A percentile compares a stretch with the other conserved stretches of the same genome.
Conservation (phyloP, 1,140 invertebrate genomes). For the Eriocheir sinensis region DNA sequence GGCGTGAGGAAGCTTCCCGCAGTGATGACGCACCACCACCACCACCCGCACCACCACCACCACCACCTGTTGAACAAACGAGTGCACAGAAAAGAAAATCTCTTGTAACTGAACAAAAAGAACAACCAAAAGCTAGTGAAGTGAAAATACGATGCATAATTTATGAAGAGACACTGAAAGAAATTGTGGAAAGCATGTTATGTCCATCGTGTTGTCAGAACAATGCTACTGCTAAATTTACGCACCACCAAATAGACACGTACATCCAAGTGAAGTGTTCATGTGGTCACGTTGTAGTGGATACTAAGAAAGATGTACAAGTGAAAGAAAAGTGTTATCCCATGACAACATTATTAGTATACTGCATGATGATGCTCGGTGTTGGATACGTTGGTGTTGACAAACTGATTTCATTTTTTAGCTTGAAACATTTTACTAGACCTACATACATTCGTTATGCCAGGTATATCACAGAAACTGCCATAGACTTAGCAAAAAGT, state of each 20-base stretch:
- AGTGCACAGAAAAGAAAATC: slow-evolving; percentile 61
- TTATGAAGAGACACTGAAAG: slow-evolving; percentile 58
- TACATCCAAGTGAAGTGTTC: slow-evolving; percentile 56
- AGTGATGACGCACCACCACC: not conserved
- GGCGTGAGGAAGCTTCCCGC: not conserved
- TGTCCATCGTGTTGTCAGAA: slow-evolving; percentile 48
- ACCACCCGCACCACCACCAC: not conserved
- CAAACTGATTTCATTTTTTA: slow-evolving; percentile 52
- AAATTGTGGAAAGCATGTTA: slow-evolving; percentile 57
- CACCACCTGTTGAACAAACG: slow-evolving; percentile 9
- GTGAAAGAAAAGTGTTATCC: slow-evolving; percentile 60
- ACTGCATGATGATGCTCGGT: slow-evolving; percentile 63
- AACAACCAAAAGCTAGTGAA: slow-evolving; percentile 30
- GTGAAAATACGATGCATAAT: slow-evolving; percentile 38
- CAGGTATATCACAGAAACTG: slow-evolving; percentile 28
- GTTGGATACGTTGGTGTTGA: slow-evolving; percentile 54
- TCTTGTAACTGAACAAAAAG: slow-evolving; percentile 50
- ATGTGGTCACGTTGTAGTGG: slow-evolving; percentile 57
- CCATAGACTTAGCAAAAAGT: no score
- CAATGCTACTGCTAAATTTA: slow-evolving; percentile 56
- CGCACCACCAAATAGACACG: slow-evolving; percentile 46
- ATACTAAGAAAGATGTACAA: slow-evolving; percentile 58
- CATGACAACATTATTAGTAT: slow-evolving; percentile 56
- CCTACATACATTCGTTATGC: slow-evolving; percentile 46
- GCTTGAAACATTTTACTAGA: slow-evolving; percentile 39